phyloP scores from a whole-genome alignment of 2,113 vertebrate genomes.

The human region DNA sequence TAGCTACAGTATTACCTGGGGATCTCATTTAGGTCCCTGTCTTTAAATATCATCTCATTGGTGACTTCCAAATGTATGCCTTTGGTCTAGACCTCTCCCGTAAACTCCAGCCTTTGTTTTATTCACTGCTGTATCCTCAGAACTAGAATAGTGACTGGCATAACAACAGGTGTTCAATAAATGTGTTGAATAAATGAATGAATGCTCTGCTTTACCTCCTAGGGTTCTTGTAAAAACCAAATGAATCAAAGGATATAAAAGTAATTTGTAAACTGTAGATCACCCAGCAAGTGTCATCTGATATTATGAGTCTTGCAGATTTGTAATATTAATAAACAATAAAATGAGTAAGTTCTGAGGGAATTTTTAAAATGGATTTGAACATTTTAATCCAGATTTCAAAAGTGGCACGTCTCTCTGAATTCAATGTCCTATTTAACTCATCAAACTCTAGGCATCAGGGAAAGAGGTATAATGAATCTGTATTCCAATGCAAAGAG shows the following conservation, averaged over 20 bases:
- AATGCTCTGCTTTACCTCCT: neutral
- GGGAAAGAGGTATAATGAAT: neutral
- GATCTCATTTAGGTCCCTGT: neutral
- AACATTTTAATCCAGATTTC: slow-evolving; percentile 22
- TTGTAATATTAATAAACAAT: slow-evolving; percentile 11
- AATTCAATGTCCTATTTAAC: slow-evolving; percentile 17
- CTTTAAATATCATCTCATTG: neutral
- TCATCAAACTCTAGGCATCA: neutral
- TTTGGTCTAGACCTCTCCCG: neutral
- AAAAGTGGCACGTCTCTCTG: neutral
- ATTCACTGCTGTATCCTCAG: neutral
- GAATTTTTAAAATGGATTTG: neutral
- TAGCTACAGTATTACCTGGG: neutral
- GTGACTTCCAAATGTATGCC: neutral
- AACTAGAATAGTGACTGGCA: neutral
- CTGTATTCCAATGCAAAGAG: slow-evolving; percentile 13
- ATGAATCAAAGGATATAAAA: neutral
- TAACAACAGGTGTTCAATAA: neutral
- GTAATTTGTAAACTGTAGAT: neutral
- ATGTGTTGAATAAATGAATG: neutral
- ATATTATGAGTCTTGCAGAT: neutral
- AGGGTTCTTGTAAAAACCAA: neutral
- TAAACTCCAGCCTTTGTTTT: neutral
- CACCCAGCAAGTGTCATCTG: neutral
- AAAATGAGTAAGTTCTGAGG: neutral